Evolutionary conservation across 2,113 vertebrate genomes (phyloP), one percentile per base, ranked within the genome.

Genomic region (Poecilia latipinna): DNA sequence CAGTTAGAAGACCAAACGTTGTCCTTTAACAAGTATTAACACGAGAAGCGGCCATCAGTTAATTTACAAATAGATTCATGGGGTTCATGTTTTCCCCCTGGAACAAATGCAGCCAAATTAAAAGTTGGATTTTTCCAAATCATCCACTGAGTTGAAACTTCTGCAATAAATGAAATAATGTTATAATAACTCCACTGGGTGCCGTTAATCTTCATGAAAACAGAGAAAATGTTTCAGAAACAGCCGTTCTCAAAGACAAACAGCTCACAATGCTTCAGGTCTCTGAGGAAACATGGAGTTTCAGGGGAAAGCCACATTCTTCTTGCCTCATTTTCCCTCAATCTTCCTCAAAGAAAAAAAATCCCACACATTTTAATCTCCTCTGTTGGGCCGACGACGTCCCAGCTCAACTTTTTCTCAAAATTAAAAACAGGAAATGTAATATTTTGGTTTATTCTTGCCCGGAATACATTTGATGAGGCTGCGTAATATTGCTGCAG

Each of bases 381-480:
- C 70, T 86, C 75, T 77, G 44, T 73, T 80, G 73, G 76, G 80
- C 81, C 75, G 81, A 86, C 78, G 86, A 86, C 75, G 85, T 91
- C 86, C 89, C 88, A 81, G 79, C 82, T 82, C 85, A 75, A 84
- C 85, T 78, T 90, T 82, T 78, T 31, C 69, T 86, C 82, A 80
- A 90, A 92, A 92, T 90, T 86, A 85, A 86, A 91, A 89, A 84
- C 62, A 89, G 77, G 83, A 91, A 87, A 88, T 75, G 84, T 84
- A 90, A 84, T 88, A 80, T 84, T 89, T 88, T 54, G 37, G 77
- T 74, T 65, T 64, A 69, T 66, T 85, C 61, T 61, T 74, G 75
- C 78, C 61, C 12, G 12, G 65, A 65, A 82, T 72, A 82, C 64
- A 85, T 81, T 87, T 89, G 76, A 87, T 83, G 88, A 86, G 84